These are phyloP conservation scores for Amyelois transitella DNA, from an alignment of 1,140 invertebrate species.

Conservation along the genomic window DNA sequence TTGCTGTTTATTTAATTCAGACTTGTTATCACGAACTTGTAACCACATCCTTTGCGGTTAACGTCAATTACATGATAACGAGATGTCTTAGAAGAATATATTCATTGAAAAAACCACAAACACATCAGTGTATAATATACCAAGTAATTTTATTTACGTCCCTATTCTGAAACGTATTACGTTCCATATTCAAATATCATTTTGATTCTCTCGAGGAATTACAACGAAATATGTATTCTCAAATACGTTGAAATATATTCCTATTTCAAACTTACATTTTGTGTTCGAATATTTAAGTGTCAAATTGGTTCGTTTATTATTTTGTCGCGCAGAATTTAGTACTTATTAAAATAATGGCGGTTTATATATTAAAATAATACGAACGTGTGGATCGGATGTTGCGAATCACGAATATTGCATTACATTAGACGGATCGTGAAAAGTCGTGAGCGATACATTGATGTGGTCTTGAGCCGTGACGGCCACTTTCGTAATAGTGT, in stretches of 20 bases:
- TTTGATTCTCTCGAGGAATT: background rate
- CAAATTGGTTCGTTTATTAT: background rate
- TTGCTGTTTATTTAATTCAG: too few relatives aligned
- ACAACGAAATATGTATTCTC: background rate
- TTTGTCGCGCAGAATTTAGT: constrained; percentile 15
- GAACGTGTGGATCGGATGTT: constrained; percentile 26
- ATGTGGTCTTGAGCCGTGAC: background rate
- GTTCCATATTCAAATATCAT: background rate
- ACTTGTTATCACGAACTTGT: background rate
- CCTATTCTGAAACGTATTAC: background rate
- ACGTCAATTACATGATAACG: background rate
- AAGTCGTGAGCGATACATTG: constrained; percentile 13
- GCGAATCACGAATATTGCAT: constrained; percentile 46
- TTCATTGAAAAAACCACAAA: background rate
- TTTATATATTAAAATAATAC: constrained; percentile 21
- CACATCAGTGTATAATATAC: too few relatives aligned
- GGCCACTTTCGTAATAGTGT: constrained; percentile 10
- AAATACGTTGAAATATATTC: background rate
- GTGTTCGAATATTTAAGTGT: background rate
- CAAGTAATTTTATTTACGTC: too few relatives aligned
- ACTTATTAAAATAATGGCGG: constrained; percentile 38
- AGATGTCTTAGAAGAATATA: background rate
- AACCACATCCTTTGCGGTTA: background rate
- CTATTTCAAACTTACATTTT: background rate
- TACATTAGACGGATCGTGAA: constrained; percentile 33